Evolutionary conservation across 2,888 invertebrate genomes (phyloP).

Genomic region (Eupithecia exiguata): DNA sequence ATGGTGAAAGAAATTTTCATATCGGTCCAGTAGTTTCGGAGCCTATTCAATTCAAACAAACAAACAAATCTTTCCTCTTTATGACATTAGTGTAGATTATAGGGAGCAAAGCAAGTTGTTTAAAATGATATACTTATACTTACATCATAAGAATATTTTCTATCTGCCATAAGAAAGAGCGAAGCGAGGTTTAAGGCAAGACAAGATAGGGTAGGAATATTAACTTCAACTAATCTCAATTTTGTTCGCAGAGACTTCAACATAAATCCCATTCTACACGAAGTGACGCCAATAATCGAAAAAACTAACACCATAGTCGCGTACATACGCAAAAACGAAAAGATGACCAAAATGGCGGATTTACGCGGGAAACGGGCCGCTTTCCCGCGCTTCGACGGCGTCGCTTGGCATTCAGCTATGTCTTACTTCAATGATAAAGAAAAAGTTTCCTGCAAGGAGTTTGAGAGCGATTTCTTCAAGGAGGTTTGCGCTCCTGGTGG

Average conservation of each 20-base stretch:
- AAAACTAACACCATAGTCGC: constrained; percentile 87
- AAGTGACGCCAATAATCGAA: constrained; percentile 83
- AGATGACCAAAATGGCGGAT: constrained; percentile 84
- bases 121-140: too few species aligned
- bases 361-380: constrained; percentile 89
- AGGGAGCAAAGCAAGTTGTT: too few species aligned
- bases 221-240: not conserved
- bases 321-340: constrained; percentile 85
- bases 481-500: constrained; percentile 86
- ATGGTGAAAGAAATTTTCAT: too few species aligned
- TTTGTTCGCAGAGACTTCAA: constrained; percentile 78
- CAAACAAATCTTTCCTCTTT: too few species aligned
- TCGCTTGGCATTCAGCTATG: constrained; percentile 86
- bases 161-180: too few species aligned
- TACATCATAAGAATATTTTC: too few species aligned
- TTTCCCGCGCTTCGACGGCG: constrained; percentile 91
- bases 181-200: not conserved
- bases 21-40: too few species aligned
- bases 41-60: too few species aligned
- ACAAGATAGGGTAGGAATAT: not conserved
- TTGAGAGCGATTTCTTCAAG: constrained; percentile 85
- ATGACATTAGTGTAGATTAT: too few species aligned
- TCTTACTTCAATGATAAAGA: constrained; percentile 69
- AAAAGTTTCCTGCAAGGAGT: constrained; percentile 69
- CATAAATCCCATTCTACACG: constrained; percentile 84